Evolutionary conservation across 2,113 vertebrate genomes (phyloP).

Genomic region (Loxodonta africana): DNA sequence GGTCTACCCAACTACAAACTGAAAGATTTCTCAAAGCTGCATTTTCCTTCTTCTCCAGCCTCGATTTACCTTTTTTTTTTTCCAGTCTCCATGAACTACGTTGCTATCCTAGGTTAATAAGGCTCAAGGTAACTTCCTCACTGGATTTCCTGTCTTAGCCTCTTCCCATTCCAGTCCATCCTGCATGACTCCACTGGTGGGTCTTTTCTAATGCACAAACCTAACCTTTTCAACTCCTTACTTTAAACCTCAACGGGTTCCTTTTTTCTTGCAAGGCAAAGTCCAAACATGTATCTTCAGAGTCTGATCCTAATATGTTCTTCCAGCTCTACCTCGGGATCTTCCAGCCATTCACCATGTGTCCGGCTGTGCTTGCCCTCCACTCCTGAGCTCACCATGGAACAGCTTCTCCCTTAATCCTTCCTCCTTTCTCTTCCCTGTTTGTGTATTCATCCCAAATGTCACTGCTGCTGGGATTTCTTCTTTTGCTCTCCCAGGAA

Average conservation of each 20-base stretch:
- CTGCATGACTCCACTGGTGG: background rate
- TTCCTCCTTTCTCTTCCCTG: background rate
- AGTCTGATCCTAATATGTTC: background rate
- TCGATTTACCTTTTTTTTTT: fast-evolving
- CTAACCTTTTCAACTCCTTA: background rate
- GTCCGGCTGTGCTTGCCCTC: background rate
- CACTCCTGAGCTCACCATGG: background rate
- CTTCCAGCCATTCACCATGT: background rate
- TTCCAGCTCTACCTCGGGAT: background rate
- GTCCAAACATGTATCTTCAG: background rate
- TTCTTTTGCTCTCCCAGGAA: background rate
- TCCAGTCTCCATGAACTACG: background rate
- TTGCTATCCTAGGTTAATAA: background rate
- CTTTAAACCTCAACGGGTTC: background rate
- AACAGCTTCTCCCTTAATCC: background rate
- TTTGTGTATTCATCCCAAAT: background rate
- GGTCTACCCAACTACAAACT: fast-evolving
- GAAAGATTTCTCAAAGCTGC: background rate
- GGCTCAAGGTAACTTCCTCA: background rate
- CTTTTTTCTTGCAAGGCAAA: background rate
- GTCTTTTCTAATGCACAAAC: background rate
- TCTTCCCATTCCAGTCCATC: background rate
- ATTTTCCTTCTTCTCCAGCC: background rate
- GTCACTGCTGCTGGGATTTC: fast-evolving
- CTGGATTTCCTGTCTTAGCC: background rate